A percentile compares a stretch with the other conserved stretches of the same genome.
Evolutionary conservation across 2,797 vertebrate genomes (phyloP).

Genomic region (Pogoniulus pusillus): DNA sequence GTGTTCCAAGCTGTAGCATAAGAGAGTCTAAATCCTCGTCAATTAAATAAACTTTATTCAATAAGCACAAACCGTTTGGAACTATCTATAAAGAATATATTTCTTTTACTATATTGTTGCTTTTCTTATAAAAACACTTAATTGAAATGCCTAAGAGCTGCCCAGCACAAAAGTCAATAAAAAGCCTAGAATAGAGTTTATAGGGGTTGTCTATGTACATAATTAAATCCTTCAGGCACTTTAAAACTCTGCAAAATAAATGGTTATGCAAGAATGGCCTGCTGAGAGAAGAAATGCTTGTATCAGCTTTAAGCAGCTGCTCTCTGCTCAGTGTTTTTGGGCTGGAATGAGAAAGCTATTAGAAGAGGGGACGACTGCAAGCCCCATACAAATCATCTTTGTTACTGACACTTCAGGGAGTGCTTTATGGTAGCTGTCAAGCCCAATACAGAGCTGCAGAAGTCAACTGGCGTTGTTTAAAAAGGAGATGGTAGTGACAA

Average conservation of each 20-base stretch:
- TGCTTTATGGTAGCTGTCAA: constrained; percentile 88
- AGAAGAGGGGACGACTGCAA: constrained; percentile 81
- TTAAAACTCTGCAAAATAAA: constrained; percentile 94
- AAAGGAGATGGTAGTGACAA: constrained; percentile 68
- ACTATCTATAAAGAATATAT: constrained; percentile 86
- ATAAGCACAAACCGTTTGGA: constrained; percentile 82
- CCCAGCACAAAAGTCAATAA: constrained; percentile 93
- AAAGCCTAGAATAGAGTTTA: constrained; percentile 98
- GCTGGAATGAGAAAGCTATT: constrained; percentile 84
- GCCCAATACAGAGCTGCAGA: constrained; percentile 77
- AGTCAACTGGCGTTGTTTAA: constrained; percentile 76
- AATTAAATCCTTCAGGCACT: constrained; percentile 98
- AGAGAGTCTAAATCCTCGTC: constrained; percentile 79
- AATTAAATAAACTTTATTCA: constrained; percentile 84
- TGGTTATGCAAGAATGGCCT: constrained; percentile 93
- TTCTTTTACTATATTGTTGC: constrained; percentile 90
- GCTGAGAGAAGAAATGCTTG: constrained; percentile 88
- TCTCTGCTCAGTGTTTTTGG: constrained; percentile 75
- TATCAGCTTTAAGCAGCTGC: constrained; percentile 84
- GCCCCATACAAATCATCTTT: constrained; percentile 87
- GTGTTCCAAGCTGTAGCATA: constrained; percentile 71
- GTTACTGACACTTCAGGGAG: constrained; percentile 89
- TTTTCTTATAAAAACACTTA: constrained; percentile 95
- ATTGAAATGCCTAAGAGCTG: constrained; percentile 96
- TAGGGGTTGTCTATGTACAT: constrained; percentile 95